A percentile compares a stretch with the other conserved stretches of the same genome.
These are phyloP conservation scores for Bicyclus anynana DNA, from an alignment of 1,140 invertebrate species.

Conservation along the genomic window DNA sequence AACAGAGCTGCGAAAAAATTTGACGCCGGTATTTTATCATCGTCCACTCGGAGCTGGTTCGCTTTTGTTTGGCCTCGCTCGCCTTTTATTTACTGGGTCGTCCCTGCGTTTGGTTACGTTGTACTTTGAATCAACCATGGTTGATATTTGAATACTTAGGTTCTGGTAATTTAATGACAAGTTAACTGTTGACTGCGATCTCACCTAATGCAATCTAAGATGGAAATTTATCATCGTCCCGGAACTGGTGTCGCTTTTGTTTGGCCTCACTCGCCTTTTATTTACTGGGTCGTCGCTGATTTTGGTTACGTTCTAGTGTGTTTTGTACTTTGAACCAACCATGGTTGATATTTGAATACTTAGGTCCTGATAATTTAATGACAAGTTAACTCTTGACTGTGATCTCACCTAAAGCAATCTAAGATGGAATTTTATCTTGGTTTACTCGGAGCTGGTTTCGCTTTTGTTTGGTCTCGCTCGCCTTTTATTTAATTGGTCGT, in stretches of 20 bases:
- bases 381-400: too few species aligned
- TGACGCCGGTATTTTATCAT: slow-evolving; percentile 3
- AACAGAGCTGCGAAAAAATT: slow-evolving; percentile 7
- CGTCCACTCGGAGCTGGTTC: not conserved
- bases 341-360: too few species aligned
- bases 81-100: slow-evolving; percentile 5
- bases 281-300: not conserved
- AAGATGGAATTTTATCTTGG: slow-evolving; percentile 10
- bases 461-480: slow-evolving; percentile 7
- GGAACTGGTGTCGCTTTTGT: not conserved
- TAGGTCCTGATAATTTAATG: too few species aligned
- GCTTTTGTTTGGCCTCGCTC: slow-evolving; percentile 7
- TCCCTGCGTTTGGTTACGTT: not conserved
- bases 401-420: too few species aligned
- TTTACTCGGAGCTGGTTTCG: not conserved
- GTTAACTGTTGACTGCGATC: too few species aligned
- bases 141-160: too few species aligned
- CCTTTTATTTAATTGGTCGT: slow-evolving; percentile 1
- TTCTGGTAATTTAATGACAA: too few species aligned
- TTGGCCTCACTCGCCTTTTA: slow-evolving; percentile 5
- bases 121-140: not conserved
- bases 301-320: not conserved
- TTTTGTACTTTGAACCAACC: not conserved
- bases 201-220: too few species aligned
- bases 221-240: slow-evolving; percentile 9